Base-by-base conservation (phyloP, 2,797 vertebrate species). In the Eidolon dupreanum region DNA sequence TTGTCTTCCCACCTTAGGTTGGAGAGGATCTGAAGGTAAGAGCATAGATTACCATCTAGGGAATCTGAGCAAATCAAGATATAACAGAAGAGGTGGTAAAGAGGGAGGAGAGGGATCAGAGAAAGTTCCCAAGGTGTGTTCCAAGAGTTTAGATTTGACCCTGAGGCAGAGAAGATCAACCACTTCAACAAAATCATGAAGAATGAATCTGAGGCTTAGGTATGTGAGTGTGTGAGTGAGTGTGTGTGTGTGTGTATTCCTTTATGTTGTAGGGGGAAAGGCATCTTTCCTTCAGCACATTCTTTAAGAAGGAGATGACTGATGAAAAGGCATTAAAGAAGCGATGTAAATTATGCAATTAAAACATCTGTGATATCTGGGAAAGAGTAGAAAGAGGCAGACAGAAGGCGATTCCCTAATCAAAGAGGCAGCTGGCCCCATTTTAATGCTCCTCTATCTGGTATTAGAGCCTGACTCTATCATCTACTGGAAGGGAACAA, bases 301-400 rank as follows among this genome's bases (percentile, higher is more conserved):
- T 92, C 77, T 88, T 63, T 33, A 49, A 51, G 68, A 75, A 9
- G 4, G 26, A 17, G 41, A 83, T 8, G 31, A 59, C 15, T 6
- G 55, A 68, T 22, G 66, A 87, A 74, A 74, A 77, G 53, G 19
- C 53, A 84, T 74, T 31, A n/a, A 41, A 68, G 75, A 79, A 79
- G 36, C 41, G 24, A 73, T 12, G 15, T 26, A 51, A 68, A 61
- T 16, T 4, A 65, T n/a, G 68, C 20, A 31, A 49, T 55, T 38
- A 28, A 81, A 81, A 49, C 33, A n/a, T 28, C 73, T 31, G 46
- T 8, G 41, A 24, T 43, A 41, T 49, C 57, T 41, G 53, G n/a
- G 61, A 51, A 92, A 74, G 17, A 71, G 38, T 20, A 31, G 12
- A 24, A 15, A 6, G 38, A 74, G 26, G 55, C 0, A 38, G 71